Evolutionary conservation across 2,113 vertebrate species (phyloP), one percentile per base, ranked within the genome.

Genomic region (Thalassoma bifasciatum): DNA sequence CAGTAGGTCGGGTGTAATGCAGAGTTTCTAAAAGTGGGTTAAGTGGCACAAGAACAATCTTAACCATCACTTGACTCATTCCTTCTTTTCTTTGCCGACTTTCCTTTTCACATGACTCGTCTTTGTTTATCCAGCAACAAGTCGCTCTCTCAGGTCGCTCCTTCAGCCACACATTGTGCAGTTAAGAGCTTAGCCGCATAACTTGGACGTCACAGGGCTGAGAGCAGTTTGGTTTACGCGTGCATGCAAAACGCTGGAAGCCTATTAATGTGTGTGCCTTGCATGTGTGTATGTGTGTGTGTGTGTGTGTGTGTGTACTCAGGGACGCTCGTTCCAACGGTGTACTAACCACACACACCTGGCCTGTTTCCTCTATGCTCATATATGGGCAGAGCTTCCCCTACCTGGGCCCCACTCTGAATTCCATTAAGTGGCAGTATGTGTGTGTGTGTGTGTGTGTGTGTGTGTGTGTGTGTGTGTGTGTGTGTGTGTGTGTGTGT

Each of bases 311-410:
- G 66, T 81, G 71, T 88, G 61, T 75, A 52, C 68, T 86, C 73
- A 82, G 81, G 82, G 90, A 71, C 64, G 17, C 56, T 72, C 17
- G 58, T 80, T 91, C 72, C 88, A 90, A 91, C 52, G 66, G 81
- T 80, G 84, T 58, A 36, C 82, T 81, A 84, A 88, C 88, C 75
- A 71, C 87, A 88, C 86, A 92, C 92, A 92, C 92, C 92, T 92
- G 90, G 86, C 56, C 75, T 78, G 76, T 76, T 91, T 89, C 87
- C 85, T 87, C 71, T 78, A 8, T 89, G 89, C 82, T 81, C 90
- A 92, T 92, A 94, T 93, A 93, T 94, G 93, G 92, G 80, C 86
- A 92, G 13, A 70, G 80, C 90, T 93, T 94, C 92, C 92, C 72
- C 85, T 91, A 91, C 89, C 93, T 93, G 92, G 91, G 87, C 86